Percentiles rank a stretch among this genome's conserved stretches.
phyloP scores from a whole-genome alignment of 2,888 invertebrate species.

The Ochlodes sylvanus region DNA sequence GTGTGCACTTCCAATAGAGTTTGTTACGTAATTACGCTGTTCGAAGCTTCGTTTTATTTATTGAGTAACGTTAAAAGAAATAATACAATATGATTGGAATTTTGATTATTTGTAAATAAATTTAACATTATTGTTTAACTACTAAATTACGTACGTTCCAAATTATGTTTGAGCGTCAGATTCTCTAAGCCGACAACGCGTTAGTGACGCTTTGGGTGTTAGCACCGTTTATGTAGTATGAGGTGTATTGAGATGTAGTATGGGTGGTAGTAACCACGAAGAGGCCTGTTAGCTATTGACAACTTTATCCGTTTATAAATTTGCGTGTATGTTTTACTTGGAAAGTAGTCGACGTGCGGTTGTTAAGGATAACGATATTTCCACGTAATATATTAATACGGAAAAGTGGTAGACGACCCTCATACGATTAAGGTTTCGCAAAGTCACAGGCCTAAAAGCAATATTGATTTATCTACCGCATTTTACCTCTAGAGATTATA shows the following conservation, averaged over 20 bases:
- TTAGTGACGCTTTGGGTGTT: too few relatives aligned
- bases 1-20: constrained; percentile 34
- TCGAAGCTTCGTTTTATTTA: constrained; percentile 13
- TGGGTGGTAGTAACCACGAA: too few relatives aligned
- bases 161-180: too few relatives aligned
- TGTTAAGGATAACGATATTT: constrained; percentile 1
- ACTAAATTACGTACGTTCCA: too few relatives aligned
- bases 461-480: constrained; percentile 40
- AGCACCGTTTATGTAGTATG: too few relatives aligned
- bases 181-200: too few relatives aligned
- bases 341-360: not conserved
- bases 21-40: constrained; percentile 29
- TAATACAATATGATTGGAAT: too few relatives aligned
- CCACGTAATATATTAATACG: constrained; percentile 40
- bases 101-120: too few relatives aligned
- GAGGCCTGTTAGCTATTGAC: too few relatives aligned
- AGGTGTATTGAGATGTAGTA: too few relatives aligned
- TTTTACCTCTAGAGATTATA: constrained; percentile 27
- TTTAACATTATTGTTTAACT: too few relatives aligned
- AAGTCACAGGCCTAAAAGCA: constrained; percentile 44
- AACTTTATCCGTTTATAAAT: too few relatives aligned
- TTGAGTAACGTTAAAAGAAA: not conserved
- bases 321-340: not conserved
- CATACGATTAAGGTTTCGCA: constrained; percentile 43
- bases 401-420: constrained; percentile 37